Evolutionary conservation across 1,140 invertebrate species (phyloP).

Genomic region (Platyura marginata): DNA sequence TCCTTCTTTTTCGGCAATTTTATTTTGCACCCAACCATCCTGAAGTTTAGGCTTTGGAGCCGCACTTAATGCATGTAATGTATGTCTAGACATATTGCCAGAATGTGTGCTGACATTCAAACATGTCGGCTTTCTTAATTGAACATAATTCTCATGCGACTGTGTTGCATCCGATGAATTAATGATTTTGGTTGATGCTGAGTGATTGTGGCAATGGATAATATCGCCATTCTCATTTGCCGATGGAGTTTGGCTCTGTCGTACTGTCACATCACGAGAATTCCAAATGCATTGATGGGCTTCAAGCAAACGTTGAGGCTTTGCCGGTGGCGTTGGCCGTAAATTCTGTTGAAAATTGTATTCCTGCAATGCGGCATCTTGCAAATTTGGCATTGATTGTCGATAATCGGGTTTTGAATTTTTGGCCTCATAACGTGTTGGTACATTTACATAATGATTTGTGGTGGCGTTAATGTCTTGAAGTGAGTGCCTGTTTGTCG

Average conservation of each 20-base stretch:
- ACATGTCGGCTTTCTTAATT: too few relatives aligned
- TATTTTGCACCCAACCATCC: constrained; percentile 20
- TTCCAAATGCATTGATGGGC: too few relatives aligned
- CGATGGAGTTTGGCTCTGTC: too few relatives aligned
- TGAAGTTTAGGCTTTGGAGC: constrained; percentile 53
- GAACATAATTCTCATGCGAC: too few relatives aligned
- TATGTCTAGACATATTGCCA: constrained; percentile 52
- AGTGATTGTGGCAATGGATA: too few relatives aligned
- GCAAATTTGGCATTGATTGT: constrained; percentile 31
- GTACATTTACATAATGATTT: not conserved
- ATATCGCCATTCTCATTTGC: too few relatives aligned
- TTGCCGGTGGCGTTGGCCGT: constrained; percentile 17
- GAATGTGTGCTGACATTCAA: constrained; percentile 6
- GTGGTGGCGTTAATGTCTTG: constrained; percentile 31
- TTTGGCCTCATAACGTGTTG: not conserved
- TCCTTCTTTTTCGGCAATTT: not conserved
- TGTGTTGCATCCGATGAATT: too few relatives aligned
- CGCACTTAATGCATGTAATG: constrained; percentile 57
- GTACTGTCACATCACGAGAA: too few relatives aligned
- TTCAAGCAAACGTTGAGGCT: constrained; percentile 14
- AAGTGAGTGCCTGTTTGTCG: constrained; percentile 35
- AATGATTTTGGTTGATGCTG: too few relatives aligned
- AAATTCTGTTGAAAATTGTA: not conserved
- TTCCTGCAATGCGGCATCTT: constrained; percentile 9
- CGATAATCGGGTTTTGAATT: constrained; percentile 6